Evolutionary conservation across 2,888 invertebrate species (phyloP).

Genomic region (Eremobia ochroleuca): DNA sequence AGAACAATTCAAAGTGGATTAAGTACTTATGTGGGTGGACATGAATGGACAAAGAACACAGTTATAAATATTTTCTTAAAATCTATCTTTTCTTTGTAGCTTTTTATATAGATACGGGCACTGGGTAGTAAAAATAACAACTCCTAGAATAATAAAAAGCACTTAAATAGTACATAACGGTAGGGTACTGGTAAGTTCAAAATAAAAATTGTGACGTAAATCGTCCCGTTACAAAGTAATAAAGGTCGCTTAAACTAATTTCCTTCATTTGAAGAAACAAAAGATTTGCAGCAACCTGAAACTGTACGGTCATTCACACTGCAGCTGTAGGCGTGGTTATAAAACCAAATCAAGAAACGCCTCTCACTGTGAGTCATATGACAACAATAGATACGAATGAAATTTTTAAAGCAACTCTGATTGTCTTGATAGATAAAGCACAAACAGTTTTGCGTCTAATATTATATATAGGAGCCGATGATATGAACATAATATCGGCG

Average conservation of each 20-base stretch:
- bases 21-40: slow-evolving; percentile 24
- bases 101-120: neutral
- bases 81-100: neutral
- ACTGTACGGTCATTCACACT: slow-evolving; percentile 71
- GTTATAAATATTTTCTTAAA: neutral
- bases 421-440: slow-evolving; percentile 47
- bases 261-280: slow-evolving; percentile 62
- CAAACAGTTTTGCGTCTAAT: slow-evolving; percentile 33
- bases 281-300: slow-evolving; percentile 63
- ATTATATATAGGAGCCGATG: slow-evolving; percentile 29
- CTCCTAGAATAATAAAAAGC: slow-evolving; percentile 8
- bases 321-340: slow-evolving; percentile 67
- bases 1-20: slow-evolving; percentile 26
- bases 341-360: slow-evolving; percentile 70
- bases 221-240: slow-evolving; percentile 49
- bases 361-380: slow-evolving; percentile 63
- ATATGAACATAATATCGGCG: slow-evolving; percentile 36
- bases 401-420: slow-evolving; percentile 41
- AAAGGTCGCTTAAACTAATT: slow-evolving; percentile 56
- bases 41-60: slow-evolving; percentile 12
- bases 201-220: slow-evolving; percentile 18
- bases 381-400: slow-evolving; percentile 66
- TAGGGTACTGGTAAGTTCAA: neutral
- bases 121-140: slow-evolving; percentile 14
- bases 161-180: neutral